phyloP scores from a whole-genome alignment of 1,140 invertebrate species.

The Theocolax elegans region DNA sequence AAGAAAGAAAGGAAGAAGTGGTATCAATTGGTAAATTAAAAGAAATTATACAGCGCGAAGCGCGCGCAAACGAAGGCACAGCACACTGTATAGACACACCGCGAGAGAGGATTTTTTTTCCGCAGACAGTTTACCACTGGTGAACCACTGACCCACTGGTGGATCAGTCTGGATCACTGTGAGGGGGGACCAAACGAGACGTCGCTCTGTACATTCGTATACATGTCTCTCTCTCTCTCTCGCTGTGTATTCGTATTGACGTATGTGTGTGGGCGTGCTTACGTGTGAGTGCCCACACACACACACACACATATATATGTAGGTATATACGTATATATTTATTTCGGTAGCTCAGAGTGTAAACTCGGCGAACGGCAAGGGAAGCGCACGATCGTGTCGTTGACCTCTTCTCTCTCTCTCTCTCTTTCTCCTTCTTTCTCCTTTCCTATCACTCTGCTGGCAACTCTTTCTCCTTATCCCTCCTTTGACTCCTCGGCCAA shows the following conservation, averaged over 20 bases:
- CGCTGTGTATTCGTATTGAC: neutral
- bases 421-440: conserved; percentile 13
- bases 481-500: neutral
- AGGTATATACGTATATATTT: conserved; percentile 40
- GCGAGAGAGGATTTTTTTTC: conserved; percentile 39
- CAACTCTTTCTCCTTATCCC: conserved; percentile 4
- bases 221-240: no score
- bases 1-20: no score
- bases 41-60: no score
- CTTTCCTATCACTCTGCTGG: conserved; percentile 7
- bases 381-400: conserved; percentile 49
- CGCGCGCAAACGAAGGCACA: no score
- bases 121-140: conserved; percentile 40
- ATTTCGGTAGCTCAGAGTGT: conserved; percentile 57
- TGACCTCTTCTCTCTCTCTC: conserved; percentile 47
- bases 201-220: no score
- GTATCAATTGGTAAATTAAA: no score
- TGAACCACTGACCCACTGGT: conserved; percentile 64
- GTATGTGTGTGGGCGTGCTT: neutral
- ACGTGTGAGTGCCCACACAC: conserved; percentile 44
- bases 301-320: conserved; percentile 25
- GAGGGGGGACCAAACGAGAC: conserved; percentile 40
- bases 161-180: conserved; percentile 47
- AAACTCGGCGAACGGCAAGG: conserved; percentile 55
- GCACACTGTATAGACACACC: neutral